A percentile compares a stretch with the other conserved stretches of the same genome.
Conservation (phyloP, 1,140 invertebrate genomes). For the Vollenhovia emeryi region DNA sequence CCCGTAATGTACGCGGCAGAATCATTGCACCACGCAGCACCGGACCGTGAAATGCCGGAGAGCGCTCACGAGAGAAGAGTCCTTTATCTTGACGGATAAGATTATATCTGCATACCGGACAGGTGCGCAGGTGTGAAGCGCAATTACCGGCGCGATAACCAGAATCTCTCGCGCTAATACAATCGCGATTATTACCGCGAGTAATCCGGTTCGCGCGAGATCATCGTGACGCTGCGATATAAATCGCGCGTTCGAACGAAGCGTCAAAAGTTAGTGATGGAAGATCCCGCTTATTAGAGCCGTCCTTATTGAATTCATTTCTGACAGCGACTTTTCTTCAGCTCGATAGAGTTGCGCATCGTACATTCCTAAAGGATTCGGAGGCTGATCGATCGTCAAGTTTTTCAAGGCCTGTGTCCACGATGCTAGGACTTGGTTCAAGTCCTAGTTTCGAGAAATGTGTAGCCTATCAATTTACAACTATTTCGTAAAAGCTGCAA, state of each 20-base stretch:
- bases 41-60: slow-evolving; percentile 60
- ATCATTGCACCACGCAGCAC: slow-evolving; percentile 37
- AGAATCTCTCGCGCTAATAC: slow-evolving; percentile 31
- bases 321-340: neutral
- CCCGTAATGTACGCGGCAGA: neutral
- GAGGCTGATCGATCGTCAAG: too few relatives aligned
- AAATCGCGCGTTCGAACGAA: neutral
- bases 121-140: slow-evolving; percentile 14
- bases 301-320: neutral
- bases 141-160: slow-evolving; percentile 20
- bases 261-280: neutral
- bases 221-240: neutral
- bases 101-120: slow-evolving; percentile 25
- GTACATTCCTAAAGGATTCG: neutral
- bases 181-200: neutral
- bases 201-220: neutral
- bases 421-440: too few relatives aligned
- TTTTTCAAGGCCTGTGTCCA: too few relatives aligned
- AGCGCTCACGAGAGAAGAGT: neutral
- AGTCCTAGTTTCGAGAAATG: too few relatives aligned
- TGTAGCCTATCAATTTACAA: too few relatives aligned
- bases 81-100: slow-evolving; percentile 16
- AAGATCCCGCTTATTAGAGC: neutral
- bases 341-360: neutral
- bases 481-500: too few relatives aligned